Evolutionary conservation across 2,113 vertebrate genomes (phyloP), one percentile per base, ranked within the genome.

Genomic region (Mastomys coucha): DNA sequence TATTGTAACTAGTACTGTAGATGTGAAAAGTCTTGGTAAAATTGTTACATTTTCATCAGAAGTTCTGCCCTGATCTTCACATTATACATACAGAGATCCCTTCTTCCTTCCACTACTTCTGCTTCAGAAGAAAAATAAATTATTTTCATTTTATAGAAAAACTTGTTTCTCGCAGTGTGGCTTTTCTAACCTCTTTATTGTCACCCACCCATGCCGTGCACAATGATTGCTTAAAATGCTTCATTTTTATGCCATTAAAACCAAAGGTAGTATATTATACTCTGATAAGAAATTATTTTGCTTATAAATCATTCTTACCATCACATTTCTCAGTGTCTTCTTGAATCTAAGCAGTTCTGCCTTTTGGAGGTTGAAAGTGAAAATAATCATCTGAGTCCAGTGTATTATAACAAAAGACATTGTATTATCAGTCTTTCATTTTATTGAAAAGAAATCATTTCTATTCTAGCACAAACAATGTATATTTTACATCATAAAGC

Each of bases 401-500:
- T n/a, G 58, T 3, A 65, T 85, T 88, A 87, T 93, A 94, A 97
- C 96, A 96, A 97, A 92, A 97, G 91, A 90, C 0, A 67, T 82
- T 60, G 91, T 90, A 89, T 42, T 70, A 81, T 97, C 76, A 36
- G 97, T 93, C 92, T 77, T 95, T 96, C 96, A 96, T 98, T 98
- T 98, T 98, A 98, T 98, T 98, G 98, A 97, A 98, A 98, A 98
- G 76, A 20, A 96, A 98, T 97, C 0, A 91, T 97, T 98, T 98
- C 98, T 98, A 98, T 96, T 98, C 98, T 98, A 98, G 97, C 96
- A 98, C 98, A 98, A 98, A 98, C 97, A 97, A 98, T 98, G 98
- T 98, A 98, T 97, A 98, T 98, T 98, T 98, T 98, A 98, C 98
- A 98, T 96, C 98, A 98, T 92, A 98, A 98, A 98, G 98, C 98